Evolutionary conservation across 1,140 invertebrate genomes (phyloP), one percentile per base, ranked within the genome.

Genomic region (Mizuhopecten yessoensis): DNA sequence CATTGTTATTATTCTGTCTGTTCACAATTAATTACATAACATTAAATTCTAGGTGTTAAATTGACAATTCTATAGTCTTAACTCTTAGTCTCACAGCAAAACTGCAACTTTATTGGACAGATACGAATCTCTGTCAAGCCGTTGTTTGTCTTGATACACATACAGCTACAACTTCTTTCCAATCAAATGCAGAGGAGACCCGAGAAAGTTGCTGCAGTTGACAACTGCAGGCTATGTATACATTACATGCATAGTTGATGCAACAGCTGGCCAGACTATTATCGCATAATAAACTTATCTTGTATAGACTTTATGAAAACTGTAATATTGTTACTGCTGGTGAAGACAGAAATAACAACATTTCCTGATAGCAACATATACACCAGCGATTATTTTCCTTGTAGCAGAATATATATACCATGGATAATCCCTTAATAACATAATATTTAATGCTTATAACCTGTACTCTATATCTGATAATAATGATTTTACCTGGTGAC

Each of bases 401-500:
- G 29, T 75, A 75, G 57, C 57, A 75, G 57, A 1, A 75, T 29
- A 49, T 49, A 7, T 5, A 75, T 39, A 3, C 3, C 5, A 75
- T 1, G 17, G n/a, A 75, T 75, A 5, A 75, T 29, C 57, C 57
- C 11, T 49, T 10, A 49, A 49, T 49, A 49, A 13, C 45, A 23
- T 23, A 10, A 13, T 75, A 75, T 75, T 75, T 75, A 17, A 75
- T 75, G 57, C 23, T 75, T 29, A n/a, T n/a, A 75, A 11, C 17
- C 36, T 29, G 13, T 87, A n/a, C 34, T 17, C 17, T 0, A 87
- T 15, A n/a, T 23, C 3, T 45, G 29, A 34, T 89, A 75, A 89
- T 1, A 15, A 91, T 87, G 88, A 89, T 88, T 49, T 86, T 36
- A 36, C 34, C 33, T 45, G 92, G 92, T 23, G 92, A 92, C 34